Evolutionary conservation across 2,797 vertebrate genomes (phyloP).

Genomic region (Sparidentex hasta): DNA sequence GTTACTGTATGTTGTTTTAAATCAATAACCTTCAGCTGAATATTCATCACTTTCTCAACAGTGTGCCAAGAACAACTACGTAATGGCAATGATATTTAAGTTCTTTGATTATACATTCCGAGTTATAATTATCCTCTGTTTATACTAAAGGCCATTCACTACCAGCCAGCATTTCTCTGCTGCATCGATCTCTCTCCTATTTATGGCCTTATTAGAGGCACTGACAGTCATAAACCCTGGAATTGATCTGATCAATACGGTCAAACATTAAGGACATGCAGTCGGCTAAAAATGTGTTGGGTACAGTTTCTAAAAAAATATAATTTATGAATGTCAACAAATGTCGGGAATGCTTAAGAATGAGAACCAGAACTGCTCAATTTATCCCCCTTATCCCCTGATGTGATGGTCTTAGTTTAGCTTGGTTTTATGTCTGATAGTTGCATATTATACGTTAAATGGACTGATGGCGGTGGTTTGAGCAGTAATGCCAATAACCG

Average conservation of each 20-base stretch:
- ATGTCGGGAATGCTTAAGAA: background rate
- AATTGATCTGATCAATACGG: background rate
- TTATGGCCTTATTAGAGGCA: background rate
- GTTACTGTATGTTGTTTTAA: background rate
- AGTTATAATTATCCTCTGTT: background rate
- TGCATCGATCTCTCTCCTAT: background rate
- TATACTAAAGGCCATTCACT: background rate
- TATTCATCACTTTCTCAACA: background rate
- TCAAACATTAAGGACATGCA: background rate
- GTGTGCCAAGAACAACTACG: background rate
- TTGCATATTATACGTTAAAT: background rate
- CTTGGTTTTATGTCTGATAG: constrained; percentile 1
- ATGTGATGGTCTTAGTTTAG: background rate
- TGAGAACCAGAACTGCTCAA: background rate
- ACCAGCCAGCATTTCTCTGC: background rate
- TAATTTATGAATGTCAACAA: background rate
- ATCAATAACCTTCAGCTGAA: background rate
- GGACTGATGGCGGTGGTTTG: constrained; percentile 5
- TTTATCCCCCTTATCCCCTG: background rate
- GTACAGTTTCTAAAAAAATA: background rate
- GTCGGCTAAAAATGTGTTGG: background rate
- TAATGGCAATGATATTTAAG: background rate
- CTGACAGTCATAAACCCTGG: background rate
- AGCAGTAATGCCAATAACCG: constrained; percentile 4
- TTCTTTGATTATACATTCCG: background rate